These are phyloP conservation scores for Peromyscus melanophrys DNA, from an alignment of 2,797 vertebrate genomes.

Conservation along the genomic window DNA sequence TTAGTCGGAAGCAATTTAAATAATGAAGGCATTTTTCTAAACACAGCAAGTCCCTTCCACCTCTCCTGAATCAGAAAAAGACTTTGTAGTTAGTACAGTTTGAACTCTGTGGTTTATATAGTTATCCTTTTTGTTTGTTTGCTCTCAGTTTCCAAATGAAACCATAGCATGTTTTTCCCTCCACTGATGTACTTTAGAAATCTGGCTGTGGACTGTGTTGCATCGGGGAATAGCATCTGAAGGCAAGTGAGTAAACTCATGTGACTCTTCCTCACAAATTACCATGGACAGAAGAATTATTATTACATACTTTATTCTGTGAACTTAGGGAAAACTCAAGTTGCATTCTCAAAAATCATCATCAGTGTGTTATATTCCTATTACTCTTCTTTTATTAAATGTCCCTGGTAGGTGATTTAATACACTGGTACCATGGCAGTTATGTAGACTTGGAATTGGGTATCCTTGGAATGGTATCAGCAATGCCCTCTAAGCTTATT, in stretches of 20 bases:
- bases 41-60: neutral
- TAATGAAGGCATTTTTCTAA: neutral
- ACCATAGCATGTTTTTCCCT: neutral
- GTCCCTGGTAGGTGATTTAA: constrained; percentile 11
- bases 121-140: constrained; percentile 15
- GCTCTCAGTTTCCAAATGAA: neutral
- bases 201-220: neutral
- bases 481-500: neutral
- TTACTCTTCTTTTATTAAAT: constrained; percentile 6
- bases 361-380: constrained; percentile 3
- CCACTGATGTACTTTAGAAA: neutral
- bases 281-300: neutral
- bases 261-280: neutral
- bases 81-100: neutral
- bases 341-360: constrained; percentile 4
- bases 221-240: neutral
- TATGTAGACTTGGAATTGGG: neutral
- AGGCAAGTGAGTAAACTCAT: neutral
- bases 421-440: neutral
- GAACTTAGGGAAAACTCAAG: neutral
- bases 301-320: neutral
- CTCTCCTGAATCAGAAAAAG: neutral
- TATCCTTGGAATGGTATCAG: constrained; percentile 12
- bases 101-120: neutral
- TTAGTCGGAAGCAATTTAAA: neutral